Percentiles rank a stretch among this genome's conserved stretches.
Conservation (phyloP, 2,888 invertebrate species). For the Rhogogaster chlorosoma region DNA sequence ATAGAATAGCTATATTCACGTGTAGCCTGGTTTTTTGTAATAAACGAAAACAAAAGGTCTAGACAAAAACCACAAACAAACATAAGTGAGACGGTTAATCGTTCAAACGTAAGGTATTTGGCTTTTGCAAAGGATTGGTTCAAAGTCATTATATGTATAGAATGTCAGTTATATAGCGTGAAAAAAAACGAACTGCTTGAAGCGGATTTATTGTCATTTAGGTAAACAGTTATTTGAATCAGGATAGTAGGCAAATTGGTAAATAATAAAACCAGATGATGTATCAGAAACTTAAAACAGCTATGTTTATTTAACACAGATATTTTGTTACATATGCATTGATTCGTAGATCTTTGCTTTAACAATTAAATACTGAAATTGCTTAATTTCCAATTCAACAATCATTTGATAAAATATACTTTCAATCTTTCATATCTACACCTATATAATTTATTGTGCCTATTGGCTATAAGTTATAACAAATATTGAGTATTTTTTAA, state of each 20-base stretch:
- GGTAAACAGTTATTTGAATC: not conserved
- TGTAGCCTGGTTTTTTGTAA: not conserved
- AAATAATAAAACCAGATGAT: not conserved
- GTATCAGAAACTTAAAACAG: not conserved
- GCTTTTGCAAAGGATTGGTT: not conserved
- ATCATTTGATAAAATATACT: not conserved
- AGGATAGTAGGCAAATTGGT: not conserved
- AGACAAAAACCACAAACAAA: not conserved
- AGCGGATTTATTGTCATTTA: not conserved
- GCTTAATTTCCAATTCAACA: not conserved
- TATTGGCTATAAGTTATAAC: not conserved
- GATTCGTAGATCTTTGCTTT: not conserved
- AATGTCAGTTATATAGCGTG: not conserved
- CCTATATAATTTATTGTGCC: not conserved
- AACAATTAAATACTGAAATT: not conserved
- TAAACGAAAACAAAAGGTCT: not conserved
- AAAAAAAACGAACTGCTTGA: not conserved
- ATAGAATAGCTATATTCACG: not conserved
- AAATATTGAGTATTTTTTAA: not conserved
- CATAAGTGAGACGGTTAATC: not conserved
- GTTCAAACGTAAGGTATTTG: not conserved
- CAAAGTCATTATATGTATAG: not conserved
- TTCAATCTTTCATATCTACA: not conserved
- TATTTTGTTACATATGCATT: not conserved
- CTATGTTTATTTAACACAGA: not conserved